phyloP scores from a whole-genome alignment of 2,888 invertebrate genomes.

The Nineta flava region DNA sequence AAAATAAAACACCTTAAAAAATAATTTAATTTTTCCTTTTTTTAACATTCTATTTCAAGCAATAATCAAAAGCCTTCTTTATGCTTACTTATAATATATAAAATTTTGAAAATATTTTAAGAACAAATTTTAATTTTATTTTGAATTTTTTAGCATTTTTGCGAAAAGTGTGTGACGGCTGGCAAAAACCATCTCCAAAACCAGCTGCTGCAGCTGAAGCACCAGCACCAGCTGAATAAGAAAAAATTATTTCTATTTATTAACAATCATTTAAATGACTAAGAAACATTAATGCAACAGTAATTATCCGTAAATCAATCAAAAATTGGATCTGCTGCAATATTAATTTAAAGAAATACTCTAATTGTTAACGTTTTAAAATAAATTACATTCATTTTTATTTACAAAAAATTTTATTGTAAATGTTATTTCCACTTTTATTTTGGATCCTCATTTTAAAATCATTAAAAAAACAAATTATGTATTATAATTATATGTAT shows the following conservation, averaged over 20 bases:
- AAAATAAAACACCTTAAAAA: no score
- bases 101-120: background rate
- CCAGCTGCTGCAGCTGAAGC: slow-evolving; percentile 6
- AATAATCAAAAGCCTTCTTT: background rate
- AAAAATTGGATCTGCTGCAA: background rate
- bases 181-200: slow-evolving; percentile 14
- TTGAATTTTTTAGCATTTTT: slow-evolving; percentile 54
- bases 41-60: background rate
- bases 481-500: no score
- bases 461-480: no score
- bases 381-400: slow-evolving; percentile 1
- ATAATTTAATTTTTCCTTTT: no score
- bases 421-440: background rate
- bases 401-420: background rate
- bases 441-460: background rate
- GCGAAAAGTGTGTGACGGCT: slow-evolving; percentile 65
- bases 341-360: background rate
- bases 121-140: slow-evolving; percentile 13
- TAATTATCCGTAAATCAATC: background rate
- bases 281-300: background rate
- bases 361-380: background rate
- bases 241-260: slow-evolving; percentile 1
- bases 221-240: no score
- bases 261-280: background rate
- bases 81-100: background rate